Conservation (phyloP, 2,888 invertebrate genomes). For the Dilophus febrilis region DNA sequence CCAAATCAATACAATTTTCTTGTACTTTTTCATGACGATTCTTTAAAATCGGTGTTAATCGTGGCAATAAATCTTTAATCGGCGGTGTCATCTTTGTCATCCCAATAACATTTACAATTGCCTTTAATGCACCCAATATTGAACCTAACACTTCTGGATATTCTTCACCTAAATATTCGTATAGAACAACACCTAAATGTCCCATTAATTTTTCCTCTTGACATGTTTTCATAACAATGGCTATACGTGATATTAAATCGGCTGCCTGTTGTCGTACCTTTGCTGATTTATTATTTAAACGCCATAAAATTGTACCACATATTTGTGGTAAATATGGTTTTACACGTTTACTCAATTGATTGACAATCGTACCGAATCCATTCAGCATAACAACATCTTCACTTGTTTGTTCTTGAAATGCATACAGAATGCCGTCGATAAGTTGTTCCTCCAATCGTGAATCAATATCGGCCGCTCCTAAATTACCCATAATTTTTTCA, state of each 20-base stretch:
- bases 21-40: slow-evolving; percentile 96
- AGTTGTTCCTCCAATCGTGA: slow-evolving; percentile 95
- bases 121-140: slow-evolving; percentile 95
- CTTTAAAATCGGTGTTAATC: slow-evolving; percentile 94
- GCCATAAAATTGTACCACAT: slow-evolving; percentile 98
- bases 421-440: slow-evolving; percentile 97
- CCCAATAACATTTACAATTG: slow-evolving; percentile 98
- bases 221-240: slow-evolving; percentile 98
- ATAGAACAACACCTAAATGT: slow-evolving; percentile 95
- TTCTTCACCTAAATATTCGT: slow-evolving; percentile 98
- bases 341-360: slow-evolving; percentile 90
- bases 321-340: slow-evolving; percentile 99
- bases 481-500: slow-evolving; percentile 93
- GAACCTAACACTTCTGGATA: slow-evolving; percentile 98
- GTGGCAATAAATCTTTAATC: slow-evolving; percentile 92
- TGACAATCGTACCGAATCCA: slow-evolving; percentile 98
- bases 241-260: slow-evolving; percentile 93
- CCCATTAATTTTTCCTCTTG: slow-evolving; percentile 99
- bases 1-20: slow-evolving; percentile 98
- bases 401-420: slow-evolving; percentile 99
- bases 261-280: slow-evolving; percentile 99
- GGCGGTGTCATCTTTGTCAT: slow-evolving; percentile 99
- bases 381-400: slow-evolving; percentile 99
- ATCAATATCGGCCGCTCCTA: slow-evolving; percentile 97
- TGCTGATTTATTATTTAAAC: slow-evolving; percentile 98